Conservation (phyloP, 2,113 vertebrate genomes). For the Stercorarius parasiticus region DNA sequence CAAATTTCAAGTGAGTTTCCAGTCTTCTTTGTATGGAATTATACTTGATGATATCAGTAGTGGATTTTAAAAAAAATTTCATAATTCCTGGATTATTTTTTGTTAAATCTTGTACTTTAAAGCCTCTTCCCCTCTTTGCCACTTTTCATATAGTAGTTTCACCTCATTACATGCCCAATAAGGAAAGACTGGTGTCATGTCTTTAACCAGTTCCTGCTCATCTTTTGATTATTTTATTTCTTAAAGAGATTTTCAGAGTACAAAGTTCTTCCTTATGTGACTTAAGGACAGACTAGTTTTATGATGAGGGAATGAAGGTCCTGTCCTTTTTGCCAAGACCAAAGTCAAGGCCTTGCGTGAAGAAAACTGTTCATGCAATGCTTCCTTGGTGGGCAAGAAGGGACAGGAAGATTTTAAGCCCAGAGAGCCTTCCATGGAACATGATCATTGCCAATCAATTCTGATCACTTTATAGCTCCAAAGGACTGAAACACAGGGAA, state of each 20-base stretch:
- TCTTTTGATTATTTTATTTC: background rate
- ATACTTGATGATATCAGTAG: accelerated
- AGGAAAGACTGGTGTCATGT: background rate
- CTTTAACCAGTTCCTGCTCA: background rate
- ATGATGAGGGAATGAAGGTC: background rate
- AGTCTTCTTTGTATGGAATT: background rate
- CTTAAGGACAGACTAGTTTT: background rate
- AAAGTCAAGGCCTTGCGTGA: background rate
- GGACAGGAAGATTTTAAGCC: background rate
- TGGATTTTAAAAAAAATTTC: background rate
- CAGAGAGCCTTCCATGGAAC: background rate
- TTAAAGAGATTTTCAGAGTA: background rate
- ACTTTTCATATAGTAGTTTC: background rate
- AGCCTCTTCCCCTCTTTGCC: background rate
- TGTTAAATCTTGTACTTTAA: background rate
- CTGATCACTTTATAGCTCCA: background rate
- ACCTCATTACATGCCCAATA: background rate
- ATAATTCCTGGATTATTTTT: background rate
- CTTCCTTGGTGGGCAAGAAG: background rate
- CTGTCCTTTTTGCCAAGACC: background rate
- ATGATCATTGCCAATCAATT: background rate
- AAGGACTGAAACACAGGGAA: background rate
- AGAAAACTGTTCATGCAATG: background rate
- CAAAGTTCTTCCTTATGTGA: background rate
- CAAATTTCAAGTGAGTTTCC: background rate